Base-by-base conservation (phyloP, 2,113 vertebrate species). In the Pelodiscus sinensis region DNA sequence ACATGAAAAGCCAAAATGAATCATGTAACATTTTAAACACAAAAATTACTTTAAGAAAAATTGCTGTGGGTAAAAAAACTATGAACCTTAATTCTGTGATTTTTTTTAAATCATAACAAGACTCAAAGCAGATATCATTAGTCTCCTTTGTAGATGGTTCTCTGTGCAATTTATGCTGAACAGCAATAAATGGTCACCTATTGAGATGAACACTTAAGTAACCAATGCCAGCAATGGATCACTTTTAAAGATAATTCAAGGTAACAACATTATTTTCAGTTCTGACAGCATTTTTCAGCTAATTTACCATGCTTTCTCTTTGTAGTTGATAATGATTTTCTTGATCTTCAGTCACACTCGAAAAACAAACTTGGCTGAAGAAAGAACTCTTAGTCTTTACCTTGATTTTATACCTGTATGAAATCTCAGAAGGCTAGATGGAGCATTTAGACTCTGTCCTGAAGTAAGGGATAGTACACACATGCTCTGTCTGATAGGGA, bases 191-290 rank as follows among this genome's bases (percentile, higher is more conserved):
- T 88, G 95, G 91, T 93, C 94, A 90, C 94, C 90, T 88, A 95
- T 93, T 85, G 94, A 94, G 95, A 92, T 85, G 92, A 97, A 82
- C 77, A 79, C 92, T 97, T 95, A 94, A 31, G 75, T 94, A 97
- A 94, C 82, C 84, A 79, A 81, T 86, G 84, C 89, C 44, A 65
- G 84, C 94, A 96, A 94, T 86, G 90, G 94, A 90, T 94, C 89
- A 81, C 92, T 94, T 96, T 96, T 97, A 96, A 96, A 94, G 90
- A 93, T 93, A 84, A 94, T 92, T 95, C 62, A 78, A 51, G 93
- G 94, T 92, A 96, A 85, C 58, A 93, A 58, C 7, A 82, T 88
- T 85, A 85, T 84, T 94, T 94, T 94, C 90, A 95, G 51, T 81
- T 50, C 85, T 90, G 80, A 88, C 0, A 87, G 79, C 81, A 79